Percentiles rank a stretch among this genome's conserved stretches.
Evolutionary conservation across 2,797 vertebrate genomes (phyloP).

Genomic region (Enteromius viviparus): DNA sequence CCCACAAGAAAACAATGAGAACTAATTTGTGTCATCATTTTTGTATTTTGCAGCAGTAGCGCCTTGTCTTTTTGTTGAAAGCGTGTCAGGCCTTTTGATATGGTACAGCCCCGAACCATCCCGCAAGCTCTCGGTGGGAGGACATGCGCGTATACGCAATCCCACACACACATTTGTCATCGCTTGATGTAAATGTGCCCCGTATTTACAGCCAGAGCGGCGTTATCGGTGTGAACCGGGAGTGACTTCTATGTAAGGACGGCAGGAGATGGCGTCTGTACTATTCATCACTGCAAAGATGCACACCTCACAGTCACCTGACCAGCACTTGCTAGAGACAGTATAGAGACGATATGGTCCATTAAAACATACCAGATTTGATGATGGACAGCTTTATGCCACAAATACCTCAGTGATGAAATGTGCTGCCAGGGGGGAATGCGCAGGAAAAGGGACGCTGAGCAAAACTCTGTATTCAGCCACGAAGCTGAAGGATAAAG

Average conservation of each 20-base stretch:
- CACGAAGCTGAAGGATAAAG: constrained; percentile 21
- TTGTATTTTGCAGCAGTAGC: constrained; percentile 33
- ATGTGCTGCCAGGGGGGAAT: constrained; percentile 3
- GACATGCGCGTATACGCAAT: constrained; percentile 7
- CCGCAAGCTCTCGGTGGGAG: constrained; percentile 38
- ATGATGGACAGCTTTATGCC: constrained; percentile 14
- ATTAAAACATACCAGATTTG: constrained; percentile 8
- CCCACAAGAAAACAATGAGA: constrained; percentile 54
- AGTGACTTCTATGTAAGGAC: constrained; percentile 52
- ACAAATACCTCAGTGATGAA: constrained; percentile 9
- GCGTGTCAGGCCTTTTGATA: constrained; percentile 49
- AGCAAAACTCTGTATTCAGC: constrained; percentile 28
- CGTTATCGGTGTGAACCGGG: constrained; percentile 58
- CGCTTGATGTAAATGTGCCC: constrained; percentile 49
- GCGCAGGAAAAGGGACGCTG: neutral
- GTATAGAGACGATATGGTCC: neutral
- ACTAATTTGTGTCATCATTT: constrained; percentile 57
- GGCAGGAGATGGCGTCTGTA: constrained; percentile 9
- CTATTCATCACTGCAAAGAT: constrained; percentile 54
- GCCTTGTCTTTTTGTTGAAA: constrained; percentile 39
- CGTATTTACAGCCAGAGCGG: constrained; percentile 34
- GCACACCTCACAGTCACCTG: constrained; percentile 26
- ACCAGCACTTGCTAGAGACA: constrained; percentile 2
- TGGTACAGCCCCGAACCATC: constrained; percentile 49
- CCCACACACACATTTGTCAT: constrained; percentile 47